phyloP scores from a whole-genome alignment of 2,113 vertebrate genomes.

The Ibidorhyncha struthersii region DNA sequence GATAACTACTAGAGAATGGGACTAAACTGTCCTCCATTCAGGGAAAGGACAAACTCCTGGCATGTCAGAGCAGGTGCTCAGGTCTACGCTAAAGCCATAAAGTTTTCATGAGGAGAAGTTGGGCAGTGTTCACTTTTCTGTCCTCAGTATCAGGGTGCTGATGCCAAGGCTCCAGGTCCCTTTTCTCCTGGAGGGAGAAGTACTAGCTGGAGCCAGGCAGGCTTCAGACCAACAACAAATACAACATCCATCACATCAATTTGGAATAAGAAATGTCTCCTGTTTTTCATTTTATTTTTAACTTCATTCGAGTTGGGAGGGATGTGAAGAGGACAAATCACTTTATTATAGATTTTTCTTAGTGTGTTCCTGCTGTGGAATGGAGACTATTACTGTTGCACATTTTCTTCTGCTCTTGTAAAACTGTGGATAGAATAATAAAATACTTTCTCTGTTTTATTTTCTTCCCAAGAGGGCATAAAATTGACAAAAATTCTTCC shows the following conservation, averaged over 20 bases:
- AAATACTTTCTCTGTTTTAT: background rate
- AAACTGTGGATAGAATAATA: background rate
- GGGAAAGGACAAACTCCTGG: background rate
- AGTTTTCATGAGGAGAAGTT: background rate
- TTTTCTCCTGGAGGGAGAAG: background rate
- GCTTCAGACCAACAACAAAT: background rate
- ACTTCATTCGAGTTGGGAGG: background rate
- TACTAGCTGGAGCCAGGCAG: background rate
- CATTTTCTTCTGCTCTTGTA: constrained; percentile 4
- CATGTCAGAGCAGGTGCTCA: background rate
- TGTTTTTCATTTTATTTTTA: background rate
- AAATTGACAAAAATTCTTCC: background rate
- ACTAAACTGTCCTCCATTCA: background rate
- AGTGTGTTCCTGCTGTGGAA: background rate
- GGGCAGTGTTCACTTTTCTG: background rate
- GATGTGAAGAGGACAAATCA: constrained; percentile 12
- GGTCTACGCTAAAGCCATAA: background rate
- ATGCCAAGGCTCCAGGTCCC: background rate
- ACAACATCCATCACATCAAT: background rate
- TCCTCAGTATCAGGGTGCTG: background rate
- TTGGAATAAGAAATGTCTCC: background rate
- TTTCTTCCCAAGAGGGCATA: background rate
- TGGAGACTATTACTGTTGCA: background rate
- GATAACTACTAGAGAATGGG: background rate
- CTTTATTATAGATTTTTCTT: background rate